A percentile compares a stretch with the other conserved stretches of the same genome.
phyloP scores from a whole-genome alignment of 2,888 invertebrate genomes.

The Lottia scabra region DNA sequence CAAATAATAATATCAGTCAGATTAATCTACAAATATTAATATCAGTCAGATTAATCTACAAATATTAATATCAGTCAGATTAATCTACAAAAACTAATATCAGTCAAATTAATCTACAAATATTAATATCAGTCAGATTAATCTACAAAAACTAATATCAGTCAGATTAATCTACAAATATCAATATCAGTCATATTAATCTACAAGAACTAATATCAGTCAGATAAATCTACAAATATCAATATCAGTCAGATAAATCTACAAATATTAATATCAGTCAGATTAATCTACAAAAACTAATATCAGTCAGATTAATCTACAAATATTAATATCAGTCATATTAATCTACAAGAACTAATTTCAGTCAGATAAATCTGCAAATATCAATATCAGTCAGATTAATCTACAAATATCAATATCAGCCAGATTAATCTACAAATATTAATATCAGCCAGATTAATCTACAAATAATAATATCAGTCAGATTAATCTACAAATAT shows the following conservation, averaged over 20 bases:
- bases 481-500: conserved; percentile 47
- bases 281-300: conserved; percentile 42
- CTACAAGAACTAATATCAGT: too few species aligned
- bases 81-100: too few species aligned
- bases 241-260: conserved; percentile 53
- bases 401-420: conserved; percentile 48
- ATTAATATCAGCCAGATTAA: conserved; percentile 44
- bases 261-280: conserved; percentile 42
- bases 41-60: conserved; percentile 54
- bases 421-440: conserved; percentile 48
- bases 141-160: conserved; percentile 48
- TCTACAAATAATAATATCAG: conserved; percentile 47
- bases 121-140: conserved; percentile 42
- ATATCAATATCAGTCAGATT: conserved; percentile 42
- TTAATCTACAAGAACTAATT: conserved; percentile 41
- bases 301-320: conserved; percentile 53
- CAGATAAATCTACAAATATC: conserved; percentile 46
- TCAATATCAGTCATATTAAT: too few species aligned
- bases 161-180: conserved; percentile 48
- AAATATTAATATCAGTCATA: conserved; percentile 42
- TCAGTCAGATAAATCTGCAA: conserved; percentile 54
- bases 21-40: conserved; percentile 41
- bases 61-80: too few species aligned
- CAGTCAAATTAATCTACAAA: conserved; percentile 51
- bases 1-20: conserved; percentile 42